These are phyloP conservation scores for Penaeus monodon DNA, from an alignment of 2,888 invertebrate genomes.

Conservation along the genomic window DNA sequence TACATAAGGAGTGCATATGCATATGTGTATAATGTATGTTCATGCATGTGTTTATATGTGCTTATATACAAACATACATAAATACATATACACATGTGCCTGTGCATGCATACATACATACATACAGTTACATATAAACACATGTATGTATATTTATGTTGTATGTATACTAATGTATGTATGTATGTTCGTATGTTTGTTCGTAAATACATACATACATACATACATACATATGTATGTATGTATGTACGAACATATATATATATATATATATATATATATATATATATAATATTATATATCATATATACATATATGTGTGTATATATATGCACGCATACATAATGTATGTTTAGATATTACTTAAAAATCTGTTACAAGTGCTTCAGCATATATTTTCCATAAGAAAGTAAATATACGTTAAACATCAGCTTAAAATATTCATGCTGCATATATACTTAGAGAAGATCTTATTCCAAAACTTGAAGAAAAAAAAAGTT, in stretches of 20 bases:
- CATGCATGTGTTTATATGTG: no score
- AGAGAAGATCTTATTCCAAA: neutral
- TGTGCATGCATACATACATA: slow-evolving; percentile 18
- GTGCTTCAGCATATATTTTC: no score
- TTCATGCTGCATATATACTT: neutral
- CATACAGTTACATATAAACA: neutral
- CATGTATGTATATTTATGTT: neutral
- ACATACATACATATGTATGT: neutral
- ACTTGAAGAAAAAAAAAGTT: no score
- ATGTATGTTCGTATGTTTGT: neutral
- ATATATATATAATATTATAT: neutral
- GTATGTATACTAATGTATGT: neutral
- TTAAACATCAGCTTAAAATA: neutral
- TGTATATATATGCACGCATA: neutral
- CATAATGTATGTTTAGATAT: no score
- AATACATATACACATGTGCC: neutral
- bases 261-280: slow-evolving; percentile 27
- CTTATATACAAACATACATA: no score
- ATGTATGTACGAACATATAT: slow-evolving; percentile 26
- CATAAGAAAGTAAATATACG: no score
- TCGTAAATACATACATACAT: neutral
- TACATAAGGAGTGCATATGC: no score
- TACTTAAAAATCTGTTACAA: no score
- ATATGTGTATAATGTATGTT: no score
- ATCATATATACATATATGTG: neutral